phyloP scores from a whole-genome alignment of 2,888 invertebrate genomes.

The Operophtera brumata region DNA sequence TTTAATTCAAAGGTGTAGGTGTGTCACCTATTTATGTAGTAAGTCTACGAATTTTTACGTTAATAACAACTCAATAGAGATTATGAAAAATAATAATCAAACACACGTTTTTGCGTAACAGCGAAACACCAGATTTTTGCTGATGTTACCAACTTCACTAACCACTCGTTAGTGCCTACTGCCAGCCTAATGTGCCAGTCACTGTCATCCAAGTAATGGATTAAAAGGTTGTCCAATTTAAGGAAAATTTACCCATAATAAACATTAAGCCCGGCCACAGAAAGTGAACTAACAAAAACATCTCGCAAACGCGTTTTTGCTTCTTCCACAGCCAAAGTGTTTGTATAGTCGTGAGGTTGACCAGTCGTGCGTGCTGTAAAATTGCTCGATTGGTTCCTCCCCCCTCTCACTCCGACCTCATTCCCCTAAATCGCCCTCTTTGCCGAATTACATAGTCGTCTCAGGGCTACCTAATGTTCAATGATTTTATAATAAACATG shows the following conservation, averaged over 20 bases:
- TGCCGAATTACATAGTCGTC: constrained; percentile 46
- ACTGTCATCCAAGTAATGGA: too few species aligned
- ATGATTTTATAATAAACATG: background rate
- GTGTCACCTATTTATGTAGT: too few species aligned
- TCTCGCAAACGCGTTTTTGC: constrained; percentile 40
- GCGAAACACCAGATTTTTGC: too few species aligned
- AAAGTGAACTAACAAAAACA: constrained; percentile 38
- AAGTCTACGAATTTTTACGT: too few species aligned
- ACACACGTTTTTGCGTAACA: too few species aligned
- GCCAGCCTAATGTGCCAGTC: too few species aligned
- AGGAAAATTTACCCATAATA: background rate
- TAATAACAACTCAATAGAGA: too few species aligned
- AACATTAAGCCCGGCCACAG: constrained; percentile 10
- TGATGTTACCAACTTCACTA: too few species aligned
- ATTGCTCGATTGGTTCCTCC: constrained; percentile 61
- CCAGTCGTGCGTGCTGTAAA: constrained; percentile 72
- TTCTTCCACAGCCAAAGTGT: constrained; percentile 44
- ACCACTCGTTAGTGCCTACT: too few species aligned
- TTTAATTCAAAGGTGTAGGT: too few species aligned
- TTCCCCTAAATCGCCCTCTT: constrained; percentile 40
- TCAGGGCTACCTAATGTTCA: constrained; percentile 17
- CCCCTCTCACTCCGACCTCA: constrained; percentile 35
- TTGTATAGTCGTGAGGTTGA: constrained; percentile 58
- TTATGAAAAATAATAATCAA: too few species aligned
- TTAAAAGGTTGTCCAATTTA: background rate